These are phyloP conservation scores for Zele albiditarsus DNA, from an alignment of 2,888 invertebrate genomes.

Conservation along the genomic window DNA sequence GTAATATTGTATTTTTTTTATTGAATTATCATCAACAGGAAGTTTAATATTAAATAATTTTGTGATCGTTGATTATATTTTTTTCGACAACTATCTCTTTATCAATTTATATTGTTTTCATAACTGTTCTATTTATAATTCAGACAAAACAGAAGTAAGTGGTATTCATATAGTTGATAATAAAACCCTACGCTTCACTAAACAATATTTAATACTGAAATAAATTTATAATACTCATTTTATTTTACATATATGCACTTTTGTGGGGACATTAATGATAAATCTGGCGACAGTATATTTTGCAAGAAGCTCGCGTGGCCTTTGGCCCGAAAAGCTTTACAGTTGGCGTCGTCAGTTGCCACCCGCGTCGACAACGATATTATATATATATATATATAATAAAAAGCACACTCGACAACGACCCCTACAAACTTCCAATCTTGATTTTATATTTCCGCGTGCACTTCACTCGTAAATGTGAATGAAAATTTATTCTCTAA, in stretches of 20 bases:
- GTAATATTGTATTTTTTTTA: no score
- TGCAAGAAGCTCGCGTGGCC: not conserved
- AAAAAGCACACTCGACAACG: conserved; percentile 21
- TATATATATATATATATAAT: not conserved
- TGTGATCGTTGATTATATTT: no score
- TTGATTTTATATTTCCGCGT: conserved; percentile 22
- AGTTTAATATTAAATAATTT: no score
- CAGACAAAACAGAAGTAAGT: no score
- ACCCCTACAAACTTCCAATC: conserved; percentile 30
- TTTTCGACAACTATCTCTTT: no score
- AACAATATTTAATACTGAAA: not conserved
- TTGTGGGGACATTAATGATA: conserved; percentile 17
- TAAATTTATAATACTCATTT: not conserved
- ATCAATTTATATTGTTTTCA: no score
- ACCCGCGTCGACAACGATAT: conserved; percentile 8
- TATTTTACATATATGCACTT: not conserved
- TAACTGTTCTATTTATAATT: no score
- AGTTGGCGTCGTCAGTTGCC: conserved; percentile 11
- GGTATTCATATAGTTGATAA: no score
- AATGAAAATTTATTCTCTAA: conserved; percentile 42
- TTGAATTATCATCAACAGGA: no score
- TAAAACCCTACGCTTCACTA: no score
- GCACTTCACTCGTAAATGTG: conserved; percentile 22
- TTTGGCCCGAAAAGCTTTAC: conserved; percentile 11
- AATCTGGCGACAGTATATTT: not conserved